Evolutionary conservation across 2,113 vertebrate genomes (phyloP).

Genomic region (Hypanus sabinus): DNA sequence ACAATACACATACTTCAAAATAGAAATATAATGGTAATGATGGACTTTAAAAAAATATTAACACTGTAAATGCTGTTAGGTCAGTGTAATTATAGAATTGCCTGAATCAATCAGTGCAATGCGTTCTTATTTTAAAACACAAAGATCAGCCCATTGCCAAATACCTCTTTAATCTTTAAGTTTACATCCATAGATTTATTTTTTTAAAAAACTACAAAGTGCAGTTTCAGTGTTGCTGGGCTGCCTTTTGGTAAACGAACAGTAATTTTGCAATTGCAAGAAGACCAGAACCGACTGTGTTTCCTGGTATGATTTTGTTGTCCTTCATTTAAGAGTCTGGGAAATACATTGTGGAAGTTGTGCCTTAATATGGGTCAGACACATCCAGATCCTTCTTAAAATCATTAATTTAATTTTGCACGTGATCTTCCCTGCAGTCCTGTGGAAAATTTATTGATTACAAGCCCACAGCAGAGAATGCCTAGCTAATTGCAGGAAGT

Average conservation of each 20-base stretch:
- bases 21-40: neutral
- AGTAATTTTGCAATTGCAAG: neutral
- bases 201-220: neutral
- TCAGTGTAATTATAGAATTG: neutral
- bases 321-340: neutral
- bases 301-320: neutral
- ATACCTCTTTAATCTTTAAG: conserved; percentile 26
- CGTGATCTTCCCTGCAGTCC: neutral
- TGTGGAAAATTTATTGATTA: neutral
- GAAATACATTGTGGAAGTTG: conserved; percentile 37
- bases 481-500: neutral
- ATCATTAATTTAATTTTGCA: neutral
- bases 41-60: neutral
- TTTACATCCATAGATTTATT: neutral
- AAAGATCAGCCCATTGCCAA: conserved; percentile 17
- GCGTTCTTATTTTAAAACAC: neutral
- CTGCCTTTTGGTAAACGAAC: neutral
- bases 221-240: neutral
- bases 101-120: neutral
- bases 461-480: neutral
- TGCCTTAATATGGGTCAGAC: conserved; percentile 43
- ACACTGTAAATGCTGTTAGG: neutral
- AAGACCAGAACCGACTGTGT: neutral
- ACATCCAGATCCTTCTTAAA: neutral
- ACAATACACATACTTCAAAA: neutral